Base-by-base conservation (phyloP, 2,113 vertebrate species). In the Platichthys stellatus region DNA sequence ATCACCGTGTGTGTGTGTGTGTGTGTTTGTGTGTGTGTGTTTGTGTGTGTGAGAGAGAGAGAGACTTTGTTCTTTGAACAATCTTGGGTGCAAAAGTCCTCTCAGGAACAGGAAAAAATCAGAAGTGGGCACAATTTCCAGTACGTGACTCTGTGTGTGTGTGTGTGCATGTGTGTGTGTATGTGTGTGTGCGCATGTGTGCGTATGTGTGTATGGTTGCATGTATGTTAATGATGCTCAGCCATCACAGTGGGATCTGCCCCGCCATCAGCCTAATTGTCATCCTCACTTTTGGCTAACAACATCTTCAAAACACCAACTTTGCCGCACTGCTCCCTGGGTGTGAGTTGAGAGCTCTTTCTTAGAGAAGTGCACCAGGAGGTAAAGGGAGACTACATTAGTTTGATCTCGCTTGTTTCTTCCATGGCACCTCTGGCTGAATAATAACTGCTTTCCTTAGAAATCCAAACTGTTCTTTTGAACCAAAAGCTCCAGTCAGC, bases 1-100 rank as follows among this genome's bases (percentile, higher is more conserved):
- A 74, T 82, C 75, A 67, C n/a, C 0, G n/a, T 69, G 47, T 76
- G 63, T 80, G 26, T 51, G 35, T 59, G 72, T 45, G 23, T 79
- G 45, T 69, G 47, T 73, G n/a, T 78, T 26, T 47, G 51, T 17
- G 65, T 69, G 62, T 31, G 6, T 7, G 28, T 31, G 0, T 31
- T 1, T 63, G 35, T 2, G 28, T 31, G 6, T 7, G 28, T 31
- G 0, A 31, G 28, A 31, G 28, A 31, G 28, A 31, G 28, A 31
- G 28, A 31, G 28, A 31, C 28, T 31, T 31, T 31, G 28, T 7
- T 31, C 28, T 31, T 31, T 31, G 5, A 7, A 7, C 28, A 31
- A 31, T 31, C 28, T 31, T 7, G 28, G 28, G 5, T 31, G 31
- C 31, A 31, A 31, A 31, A 31, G 31, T 31, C 31, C 31, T 31